Percentiles rank a stretch among this genome's conserved stretches.
Conservation (phyloP, 2,888 invertebrate species). For the Ephialtes manifestator region DNA sequence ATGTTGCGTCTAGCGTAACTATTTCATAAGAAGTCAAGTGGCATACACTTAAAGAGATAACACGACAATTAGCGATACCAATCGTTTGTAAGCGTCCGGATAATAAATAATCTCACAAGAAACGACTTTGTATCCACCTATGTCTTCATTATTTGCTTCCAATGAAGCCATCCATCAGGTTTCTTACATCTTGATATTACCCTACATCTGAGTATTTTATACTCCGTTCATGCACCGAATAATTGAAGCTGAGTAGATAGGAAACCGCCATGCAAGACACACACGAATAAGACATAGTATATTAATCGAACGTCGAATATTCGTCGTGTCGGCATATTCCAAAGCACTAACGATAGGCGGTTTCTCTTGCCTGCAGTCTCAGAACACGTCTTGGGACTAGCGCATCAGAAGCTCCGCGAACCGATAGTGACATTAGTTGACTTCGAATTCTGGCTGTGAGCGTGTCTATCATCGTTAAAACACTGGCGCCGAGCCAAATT, state of each 20-base stretch:
- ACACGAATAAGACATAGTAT: not conserved
- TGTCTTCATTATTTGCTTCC: not conserved
- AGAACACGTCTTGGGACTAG: conserved; percentile 7
- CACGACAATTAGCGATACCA: conserved; percentile 30
- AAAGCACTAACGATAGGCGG: conserved; percentile 36
- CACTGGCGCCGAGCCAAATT: conserved; percentile 76
- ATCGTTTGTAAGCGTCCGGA: conserved; percentile 14
- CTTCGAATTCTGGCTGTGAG: conserved; percentile 63
- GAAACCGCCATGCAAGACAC: not conserved
- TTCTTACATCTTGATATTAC: not conserved
- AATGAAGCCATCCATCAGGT: conserved; percentile 35
- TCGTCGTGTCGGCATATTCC: conserved; percentile 32
- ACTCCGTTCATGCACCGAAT: not conserved
- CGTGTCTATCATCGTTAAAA: conserved; percentile 77
- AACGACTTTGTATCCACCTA: not conserved
- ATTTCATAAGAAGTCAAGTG: conserved; percentile 1
- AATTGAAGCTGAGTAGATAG: not conserved
- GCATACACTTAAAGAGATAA: conserved; percentile 36
- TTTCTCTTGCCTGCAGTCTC: not conserved
- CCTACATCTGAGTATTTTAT: not conserved
- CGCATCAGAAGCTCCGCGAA: conserved; percentile 43
- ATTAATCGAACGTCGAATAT: conserved; percentile 51
- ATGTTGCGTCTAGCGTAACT: conserved; percentile 1
- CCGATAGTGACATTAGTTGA: conserved; percentile 75
- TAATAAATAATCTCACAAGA: conserved; percentile 30